Evolutionary conservation across 2,888 invertebrate genomes (phyloP), one percentile per base, ranked within the genome.

Genomic region (Hirtodrosophila cameraria): DNA sequence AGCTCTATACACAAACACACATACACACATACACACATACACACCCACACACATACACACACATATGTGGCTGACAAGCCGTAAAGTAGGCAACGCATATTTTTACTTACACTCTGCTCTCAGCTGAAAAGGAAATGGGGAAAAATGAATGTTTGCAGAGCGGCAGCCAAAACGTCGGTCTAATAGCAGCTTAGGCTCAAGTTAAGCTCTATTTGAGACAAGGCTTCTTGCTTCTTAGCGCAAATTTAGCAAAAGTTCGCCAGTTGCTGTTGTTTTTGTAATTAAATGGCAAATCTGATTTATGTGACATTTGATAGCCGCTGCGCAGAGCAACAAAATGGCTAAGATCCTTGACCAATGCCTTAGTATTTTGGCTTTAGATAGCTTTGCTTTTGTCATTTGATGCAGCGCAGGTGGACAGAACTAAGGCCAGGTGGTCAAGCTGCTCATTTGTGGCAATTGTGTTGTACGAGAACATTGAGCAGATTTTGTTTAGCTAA

Each of bases 281-380:
- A 70, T 67, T 73, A 75, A 72, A 77, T 75, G 76, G 69, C 86
- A 86, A 86, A 86, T 77, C 86, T 86, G 87, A 88, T 86, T 86
- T 86, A 86, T 86, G 86, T 73, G 88, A 66, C 77, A 86, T 87
- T 79, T 86, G 86, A 87, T 82, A 87, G 83, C 66, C 27, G 36
- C 58, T 27, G 33, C 57, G 30, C 50, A 52, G 25, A 38, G 54
- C 50, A 52, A 30, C 3, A 31, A 27, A 33, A 15, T 16, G 27
- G 25, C 61, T 33, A 54, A 58, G 41, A 39, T 41, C 55, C 65
- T 64, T 64, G 64, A 59, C 65, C 75, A 64, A 38, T 36, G 52
- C 27, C 43, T 52, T 13, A 54, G 58, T 46, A 12, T 62, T n/a
- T 45, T 72, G 55, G 64, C 63, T 74, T 74, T 41, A 25, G 25